Percentiles rank a stretch among this genome's conserved stretches.
phyloP scores from a whole-genome alignment of 1,140 invertebrate genomes.

The Papilio polytes region DNA sequence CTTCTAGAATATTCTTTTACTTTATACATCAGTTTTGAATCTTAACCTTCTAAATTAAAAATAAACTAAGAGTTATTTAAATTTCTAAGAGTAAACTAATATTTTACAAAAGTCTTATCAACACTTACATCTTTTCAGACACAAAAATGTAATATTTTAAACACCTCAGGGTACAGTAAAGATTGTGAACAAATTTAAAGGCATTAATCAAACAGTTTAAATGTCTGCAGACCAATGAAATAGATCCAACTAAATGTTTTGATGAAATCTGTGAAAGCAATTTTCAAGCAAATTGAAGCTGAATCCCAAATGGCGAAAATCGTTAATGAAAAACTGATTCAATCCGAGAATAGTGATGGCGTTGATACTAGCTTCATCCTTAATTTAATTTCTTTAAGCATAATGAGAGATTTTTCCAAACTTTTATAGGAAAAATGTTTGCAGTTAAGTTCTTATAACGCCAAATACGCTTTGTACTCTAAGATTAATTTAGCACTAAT shows the following conservation, averaged over 20 bases:
- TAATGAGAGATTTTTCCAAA: neutral
- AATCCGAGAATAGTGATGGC: slow-evolving; percentile 1
- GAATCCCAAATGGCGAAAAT: slow-evolving; percentile 14
- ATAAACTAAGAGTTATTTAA: too few relatives aligned
- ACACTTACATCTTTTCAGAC: neutral
- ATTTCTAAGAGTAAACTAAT: too few relatives aligned
- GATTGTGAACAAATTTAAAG: neutral
- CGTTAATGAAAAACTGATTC: slow-evolving; percentile 19
- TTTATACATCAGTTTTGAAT: too few relatives aligned
- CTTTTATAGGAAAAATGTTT: neutral
- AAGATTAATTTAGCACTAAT: too few relatives aligned
- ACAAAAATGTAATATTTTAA: neutral
- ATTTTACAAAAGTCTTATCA: neutral
- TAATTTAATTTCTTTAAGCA: neutral
- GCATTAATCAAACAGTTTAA: slow-evolving; percentile 16
- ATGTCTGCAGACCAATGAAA: slow-evolving; percentile 23
- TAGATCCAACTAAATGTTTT: slow-evolving; percentile 16
- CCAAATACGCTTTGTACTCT: too few relatives aligned
- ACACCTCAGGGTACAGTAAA: neutral
- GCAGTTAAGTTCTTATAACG: neutral
- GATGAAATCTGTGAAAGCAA: slow-evolving; percentile 29
- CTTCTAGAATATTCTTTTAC: too few relatives aligned
- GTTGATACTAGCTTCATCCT: neutral
- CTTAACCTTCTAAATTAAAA: too few relatives aligned
- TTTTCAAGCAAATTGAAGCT: slow-evolving; percentile 26